Percentiles rank a stretch among this genome's conserved stretches.
Conservation (phyloP, 2,888 invertebrate species). For the Agrochola lychnidis region DNA sequence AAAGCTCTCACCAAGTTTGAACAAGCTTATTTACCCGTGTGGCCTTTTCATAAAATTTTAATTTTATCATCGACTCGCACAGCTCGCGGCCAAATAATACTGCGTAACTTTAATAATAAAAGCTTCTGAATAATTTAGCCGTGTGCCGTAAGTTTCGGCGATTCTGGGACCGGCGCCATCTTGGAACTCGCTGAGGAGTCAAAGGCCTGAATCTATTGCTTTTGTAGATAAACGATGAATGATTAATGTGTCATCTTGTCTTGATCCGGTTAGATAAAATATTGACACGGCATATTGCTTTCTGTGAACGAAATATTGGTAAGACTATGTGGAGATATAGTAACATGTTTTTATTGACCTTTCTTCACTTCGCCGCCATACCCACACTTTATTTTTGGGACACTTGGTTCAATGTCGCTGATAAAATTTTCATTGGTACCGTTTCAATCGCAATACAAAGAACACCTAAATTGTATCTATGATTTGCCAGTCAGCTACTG, state of each 20-base stretch:
- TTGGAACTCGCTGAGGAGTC: slow-evolving; percentile 37
- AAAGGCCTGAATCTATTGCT: slow-evolving; percentile 34
- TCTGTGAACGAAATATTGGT: slow-evolving; percentile 3
- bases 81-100: slow-evolving; percentile 61
- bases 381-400: neutral
- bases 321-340: neutral
- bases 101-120: slow-evolving; percentile 66
- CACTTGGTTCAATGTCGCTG: neutral
- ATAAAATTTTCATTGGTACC: neutral
- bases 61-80: slow-evolving; percentile 64
- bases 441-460: neutral
- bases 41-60: slow-evolving; percentile 65
- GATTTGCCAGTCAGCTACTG: neutral
- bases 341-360: neutral
- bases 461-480: too few relatives aligned
- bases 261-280: slow-evolving; percentile 10
- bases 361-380: neutral
- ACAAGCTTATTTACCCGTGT: slow-evolving; percentile 53
- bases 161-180: slow-evolving; percentile 40
- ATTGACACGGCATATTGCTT: slow-evolving; percentile 11
- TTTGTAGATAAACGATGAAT: slow-evolving; percentile 37
- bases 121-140: slow-evolving; percentile 64
- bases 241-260: slow-evolving; percentile 14
- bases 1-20: slow-evolving; percentile 40
- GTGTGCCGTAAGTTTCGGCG: slow-evolving; percentile 52